phyloP scores from a whole-genome alignment of 2,888 invertebrate genomes.

The Carabus problematicus region DNA sequence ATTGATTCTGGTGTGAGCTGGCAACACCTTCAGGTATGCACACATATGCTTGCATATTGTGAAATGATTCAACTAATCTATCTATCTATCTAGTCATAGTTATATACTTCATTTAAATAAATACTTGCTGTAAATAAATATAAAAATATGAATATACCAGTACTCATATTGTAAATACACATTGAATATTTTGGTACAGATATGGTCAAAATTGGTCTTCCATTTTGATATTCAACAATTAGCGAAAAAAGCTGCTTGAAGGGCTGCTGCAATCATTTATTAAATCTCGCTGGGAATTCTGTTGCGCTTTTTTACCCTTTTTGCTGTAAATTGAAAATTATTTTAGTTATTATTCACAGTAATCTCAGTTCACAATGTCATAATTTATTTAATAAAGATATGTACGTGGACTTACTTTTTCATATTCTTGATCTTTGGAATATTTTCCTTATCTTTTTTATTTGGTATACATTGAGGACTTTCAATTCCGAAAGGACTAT shows the following conservation, averaged over 20 bases:
- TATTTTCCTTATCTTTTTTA: slow-evolving; percentile 36
- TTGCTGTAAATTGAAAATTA: slow-evolving; percentile 24
- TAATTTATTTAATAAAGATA: neutral
- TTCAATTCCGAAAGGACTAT: slow-evolving; percentile 79
- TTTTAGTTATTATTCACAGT: neutral
- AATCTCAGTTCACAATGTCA: neutral
- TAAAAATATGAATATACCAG: neutral
- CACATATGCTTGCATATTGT: too few species aligned
- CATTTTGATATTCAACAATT: slow-evolving; percentile 12
- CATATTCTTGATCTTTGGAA: slow-evolving; percentile 24
- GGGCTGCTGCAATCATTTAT: slow-evolving; percentile 35
- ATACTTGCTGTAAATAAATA: neutral
- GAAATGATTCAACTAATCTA: too few species aligned
- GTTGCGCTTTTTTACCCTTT: slow-evolving; percentile 21
- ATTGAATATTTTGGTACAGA: neutral
- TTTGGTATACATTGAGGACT: slow-evolving; percentile 61
- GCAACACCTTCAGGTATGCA: too few species aligned
- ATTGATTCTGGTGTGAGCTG: too few species aligned
- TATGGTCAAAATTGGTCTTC: neutral
- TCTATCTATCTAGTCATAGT: neutral
- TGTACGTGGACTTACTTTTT: slow-evolving; percentile 24
- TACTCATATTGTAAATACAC: too few species aligned
- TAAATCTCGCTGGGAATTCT: slow-evolving; percentile 12
- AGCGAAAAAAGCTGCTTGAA: slow-evolving; percentile 36
- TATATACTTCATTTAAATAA: neutral